phyloP scores from a whole-genome alignment of 2,113 vertebrate species.

The Tupaia tana region DNA sequence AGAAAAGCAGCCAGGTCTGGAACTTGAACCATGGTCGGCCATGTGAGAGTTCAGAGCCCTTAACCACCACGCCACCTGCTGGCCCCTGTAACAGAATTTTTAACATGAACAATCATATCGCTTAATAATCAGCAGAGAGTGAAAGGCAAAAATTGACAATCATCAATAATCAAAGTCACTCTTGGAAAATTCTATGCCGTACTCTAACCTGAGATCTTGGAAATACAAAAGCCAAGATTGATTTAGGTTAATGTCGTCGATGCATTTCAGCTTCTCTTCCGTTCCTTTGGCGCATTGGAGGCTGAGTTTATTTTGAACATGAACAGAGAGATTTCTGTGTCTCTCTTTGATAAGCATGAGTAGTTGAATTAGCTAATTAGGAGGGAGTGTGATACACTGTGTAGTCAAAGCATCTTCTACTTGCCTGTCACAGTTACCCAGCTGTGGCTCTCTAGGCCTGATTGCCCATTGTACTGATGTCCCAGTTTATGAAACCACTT shows the following conservation, averaged over 20 bases:
- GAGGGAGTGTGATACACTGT: background rate
- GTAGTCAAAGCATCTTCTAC: fast-evolving
- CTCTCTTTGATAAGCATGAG: background rate
- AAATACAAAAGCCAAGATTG: background rate
- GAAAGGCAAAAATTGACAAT: background rate
- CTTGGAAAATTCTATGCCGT: background rate
- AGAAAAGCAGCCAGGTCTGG: no score
- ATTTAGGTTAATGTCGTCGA: background rate
- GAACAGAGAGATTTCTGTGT: background rate
- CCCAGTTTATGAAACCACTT: slow-evolving; percentile 54
- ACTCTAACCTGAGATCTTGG: background rate
- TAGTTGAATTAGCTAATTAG: background rate
- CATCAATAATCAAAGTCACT: background rate
- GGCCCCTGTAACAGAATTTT: no score
- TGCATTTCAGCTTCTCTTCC: background rate
- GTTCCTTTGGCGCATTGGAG: background rate
- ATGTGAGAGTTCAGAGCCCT: no score
- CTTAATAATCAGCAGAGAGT: background rate
- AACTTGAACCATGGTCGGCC: no score
- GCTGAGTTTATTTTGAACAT: slow-evolving; percentile 14
- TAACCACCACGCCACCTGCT: no score
- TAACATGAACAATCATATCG: background rate
- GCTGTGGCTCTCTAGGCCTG: slow-evolving; percentile 47
- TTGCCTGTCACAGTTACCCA: background rate
- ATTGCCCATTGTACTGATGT: slow-evolving; percentile 49